phyloP scores from a whole-genome alignment of 2,113 vertebrate genomes.

The Paratilapia polleni region DNA sequence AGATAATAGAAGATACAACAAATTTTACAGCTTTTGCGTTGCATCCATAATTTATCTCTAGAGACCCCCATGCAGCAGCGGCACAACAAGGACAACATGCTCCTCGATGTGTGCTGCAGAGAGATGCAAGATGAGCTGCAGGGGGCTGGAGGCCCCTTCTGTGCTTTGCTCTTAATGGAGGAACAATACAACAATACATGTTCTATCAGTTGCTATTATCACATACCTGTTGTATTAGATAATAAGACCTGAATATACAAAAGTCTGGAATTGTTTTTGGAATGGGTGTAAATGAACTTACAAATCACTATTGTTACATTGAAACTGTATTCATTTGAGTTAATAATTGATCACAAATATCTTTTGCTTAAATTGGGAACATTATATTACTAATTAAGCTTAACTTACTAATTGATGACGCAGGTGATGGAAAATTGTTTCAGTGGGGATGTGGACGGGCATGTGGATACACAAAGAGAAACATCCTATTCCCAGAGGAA shows the following conservation, averaged over 20 bases:
- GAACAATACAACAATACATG: constrained; percentile 15
- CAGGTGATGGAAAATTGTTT: constrained; percentile 59
- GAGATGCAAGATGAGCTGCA: constrained; percentile 58
- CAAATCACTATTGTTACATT: not conserved
- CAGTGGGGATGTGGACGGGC: constrained; percentile 61
- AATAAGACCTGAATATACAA: not conserved
- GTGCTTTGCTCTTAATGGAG: constrained; percentile 42
- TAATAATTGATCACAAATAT: not conserved
- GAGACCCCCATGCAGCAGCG: constrained; percentile 84
- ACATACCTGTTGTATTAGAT: not conserved
- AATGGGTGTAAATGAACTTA: not conserved
- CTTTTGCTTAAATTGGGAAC: not conserved
- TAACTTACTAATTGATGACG: not conserved
- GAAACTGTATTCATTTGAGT: not conserved
- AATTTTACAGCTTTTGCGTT: constrained; percentile 99
- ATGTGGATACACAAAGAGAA: constrained; percentile 45
- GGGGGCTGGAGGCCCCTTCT: constrained; percentile 21
- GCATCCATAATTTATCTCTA: constrained; percentile 99
- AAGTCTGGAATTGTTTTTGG: not conserved
- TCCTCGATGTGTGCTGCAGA: constrained; percentile 41
- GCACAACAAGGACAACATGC: constrained; percentile 82
- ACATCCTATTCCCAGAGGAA: constrained; percentile 61
- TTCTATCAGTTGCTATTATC: not conserved
- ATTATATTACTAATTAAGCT: not conserved
- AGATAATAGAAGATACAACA: constrained; percentile 99